A percentile compares a stretch with the other conserved stretches of the same genome.
Evolutionary conservation across 2,113 vertebrate genomes (phyloP).

Genomic region (Chaetura pelagica): DNA sequence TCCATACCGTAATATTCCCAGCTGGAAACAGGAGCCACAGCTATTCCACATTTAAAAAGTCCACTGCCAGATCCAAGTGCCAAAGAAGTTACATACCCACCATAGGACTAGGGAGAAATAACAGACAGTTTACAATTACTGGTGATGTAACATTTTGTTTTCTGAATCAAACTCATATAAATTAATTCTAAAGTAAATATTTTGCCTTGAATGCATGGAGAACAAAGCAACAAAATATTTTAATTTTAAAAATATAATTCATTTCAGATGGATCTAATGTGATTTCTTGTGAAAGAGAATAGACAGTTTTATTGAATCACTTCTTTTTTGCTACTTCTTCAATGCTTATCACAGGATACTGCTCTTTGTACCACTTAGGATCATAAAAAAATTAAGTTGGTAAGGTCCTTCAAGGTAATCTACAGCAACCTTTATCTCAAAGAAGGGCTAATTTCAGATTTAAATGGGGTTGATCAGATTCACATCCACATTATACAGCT

Average conservation of each 20-base stretch:
- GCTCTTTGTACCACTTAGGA: background rate
- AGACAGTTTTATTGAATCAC: background rate
- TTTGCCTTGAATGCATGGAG: background rate
- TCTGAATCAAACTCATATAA: background rate
- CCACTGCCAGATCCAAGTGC: slow-evolving; percentile 91
- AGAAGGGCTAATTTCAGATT: background rate
- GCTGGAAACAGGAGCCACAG: slow-evolving; percentile 95
- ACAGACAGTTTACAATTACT: slow-evolving; percentile 37
- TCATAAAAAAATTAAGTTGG: background rate
- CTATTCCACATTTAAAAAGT: slow-evolving; percentile 95
- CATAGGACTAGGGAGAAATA: slow-evolving; percentile 89
- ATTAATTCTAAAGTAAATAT: background rate
- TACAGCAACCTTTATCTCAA: background rate
- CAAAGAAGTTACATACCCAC: slow-evolving; percentile 93
- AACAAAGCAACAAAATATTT: background rate
- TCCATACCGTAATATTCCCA: slow-evolving; percentile 98
- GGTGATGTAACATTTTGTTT: slow-evolving; percentile 1
- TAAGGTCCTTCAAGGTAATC: background rate
- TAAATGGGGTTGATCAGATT: accelerated
- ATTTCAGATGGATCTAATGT: background rate
- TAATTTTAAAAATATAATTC: background rate
- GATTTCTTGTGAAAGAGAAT: background rate
- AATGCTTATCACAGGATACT: background rate
- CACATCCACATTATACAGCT: background rate
- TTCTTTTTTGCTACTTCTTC: background rate